A percentile compares a stretch with the other conserved stretches of the same genome.
phyloP scores from a whole-genome alignment of 2,888 invertebrate genomes.

The Lasiommata megera region DNA sequence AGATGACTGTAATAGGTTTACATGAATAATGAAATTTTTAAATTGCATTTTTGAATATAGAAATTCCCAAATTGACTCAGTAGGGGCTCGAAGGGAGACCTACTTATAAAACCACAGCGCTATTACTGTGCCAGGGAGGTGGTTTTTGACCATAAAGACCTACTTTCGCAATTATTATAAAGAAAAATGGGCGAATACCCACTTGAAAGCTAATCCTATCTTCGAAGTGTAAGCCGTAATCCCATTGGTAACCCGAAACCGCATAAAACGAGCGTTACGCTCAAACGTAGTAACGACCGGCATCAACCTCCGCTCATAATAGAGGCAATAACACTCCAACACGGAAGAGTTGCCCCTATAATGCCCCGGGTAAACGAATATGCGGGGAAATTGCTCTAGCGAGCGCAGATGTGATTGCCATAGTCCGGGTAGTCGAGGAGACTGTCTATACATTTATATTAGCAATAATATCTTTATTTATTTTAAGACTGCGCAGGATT shows the following conservation, averaged over 20 bases:
- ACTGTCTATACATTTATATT: too few species aligned
- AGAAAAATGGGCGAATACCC: background rate
- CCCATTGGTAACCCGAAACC: constrained; percentile 26
- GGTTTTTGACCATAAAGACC: too few species aligned
- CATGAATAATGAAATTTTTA: too few species aligned
- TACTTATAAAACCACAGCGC: too few species aligned
- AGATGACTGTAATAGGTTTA: too few species aligned
- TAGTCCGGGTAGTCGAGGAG: constrained; percentile 7
- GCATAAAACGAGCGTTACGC: constrained; percentile 34
- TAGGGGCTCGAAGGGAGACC: too few species aligned
- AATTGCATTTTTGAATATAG: too few species aligned
- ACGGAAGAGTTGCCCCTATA: constrained; percentile 72
- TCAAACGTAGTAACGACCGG: constrained; percentile 43
- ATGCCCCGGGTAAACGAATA: constrained; percentile 78
- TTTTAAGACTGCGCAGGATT: too few species aligned
- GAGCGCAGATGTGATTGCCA: constrained; percentile 70
- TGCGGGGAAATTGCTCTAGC: constrained; percentile 73
- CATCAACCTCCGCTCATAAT: constrained; percentile 64
- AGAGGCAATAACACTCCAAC: constrained; percentile 72
- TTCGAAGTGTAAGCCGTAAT: constrained; percentile 5
- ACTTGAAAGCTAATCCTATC: constrained; percentile 7
- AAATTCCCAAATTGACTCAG: too few species aligned
- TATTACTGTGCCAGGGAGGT: too few species aligned
- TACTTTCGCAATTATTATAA: background rate
- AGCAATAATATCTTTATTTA: too few species aligned